phyloP scores from a whole-genome alignment of 2,888 invertebrate genomes.

The Thera britannica region DNA sequence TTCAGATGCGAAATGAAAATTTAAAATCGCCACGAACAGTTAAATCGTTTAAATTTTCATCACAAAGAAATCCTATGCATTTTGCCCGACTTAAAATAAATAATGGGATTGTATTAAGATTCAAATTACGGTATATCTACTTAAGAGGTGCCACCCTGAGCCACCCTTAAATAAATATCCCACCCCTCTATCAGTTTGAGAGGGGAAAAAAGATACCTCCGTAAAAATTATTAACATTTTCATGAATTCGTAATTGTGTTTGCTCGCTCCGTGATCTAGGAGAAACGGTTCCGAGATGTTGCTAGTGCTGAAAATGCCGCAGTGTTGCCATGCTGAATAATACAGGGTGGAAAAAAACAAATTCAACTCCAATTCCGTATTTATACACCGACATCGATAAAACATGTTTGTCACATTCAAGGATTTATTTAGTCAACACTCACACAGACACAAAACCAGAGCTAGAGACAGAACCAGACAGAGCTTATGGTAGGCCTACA shows the following conservation, averaged over 20 bases:
- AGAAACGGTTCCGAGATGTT: slow-evolving; percentile 49
- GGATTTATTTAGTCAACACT: too few relatives aligned
- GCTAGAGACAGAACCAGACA: too few relatives aligned
- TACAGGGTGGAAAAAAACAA: neutral
- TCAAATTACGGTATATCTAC: slow-evolving; percentile 76
- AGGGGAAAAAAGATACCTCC: slow-evolving; percentile 53
- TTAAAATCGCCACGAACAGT: slow-evolving; percentile 50
- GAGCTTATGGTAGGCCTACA: too few relatives aligned
- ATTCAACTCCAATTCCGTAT: too few relatives aligned
- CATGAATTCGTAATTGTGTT: slow-evolving; percentile 71
- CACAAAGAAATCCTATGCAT: slow-evolving; percentile 63
- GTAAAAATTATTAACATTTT: slow-evolving; percentile 73
- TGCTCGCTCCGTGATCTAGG: slow-evolving; percentile 55
- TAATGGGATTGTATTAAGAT: slow-evolving; percentile 77
- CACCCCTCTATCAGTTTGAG: slow-evolving; percentile 58
- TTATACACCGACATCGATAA: too few relatives aligned
- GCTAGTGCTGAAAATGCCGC: slow-evolving; percentile 52
- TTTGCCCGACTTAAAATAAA: slow-evolving; percentile 74
- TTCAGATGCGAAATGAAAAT: slow-evolving; percentile 51
- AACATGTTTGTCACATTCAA: too few relatives aligned
- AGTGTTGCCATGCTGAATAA: slow-evolving; percentile 37
- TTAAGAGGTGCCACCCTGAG: slow-evolving; percentile 58
- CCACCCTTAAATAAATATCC: slow-evolving; percentile 65
- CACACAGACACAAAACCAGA: too few relatives aligned
- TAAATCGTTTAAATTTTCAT: slow-evolving; percentile 59